Base-by-base conservation (phyloP, 2,888 invertebrate genomes). In the Perizoma affinitatum region DNA sequence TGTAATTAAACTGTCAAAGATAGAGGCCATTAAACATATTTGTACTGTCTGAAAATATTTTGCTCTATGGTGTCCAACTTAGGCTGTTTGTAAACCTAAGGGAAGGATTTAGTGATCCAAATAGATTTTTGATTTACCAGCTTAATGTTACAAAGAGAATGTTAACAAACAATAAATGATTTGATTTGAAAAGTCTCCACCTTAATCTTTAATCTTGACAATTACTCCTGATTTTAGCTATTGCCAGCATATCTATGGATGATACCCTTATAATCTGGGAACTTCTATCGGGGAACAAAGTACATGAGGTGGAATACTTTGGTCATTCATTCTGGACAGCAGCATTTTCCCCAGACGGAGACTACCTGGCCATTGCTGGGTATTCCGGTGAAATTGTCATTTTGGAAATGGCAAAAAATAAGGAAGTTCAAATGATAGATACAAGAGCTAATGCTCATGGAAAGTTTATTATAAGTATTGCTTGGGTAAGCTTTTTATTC, bases 301-400 rank as follows among this genome's bases (percentile, higher is more conserved):
- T 96, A 49, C 96, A 96, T 66, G 95, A 95, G 73, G 95, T 98
- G 56, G 96, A 97, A 76, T 96, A 96, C 40, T 97, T 97, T 0
- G 97, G 97, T 0, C 95, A 96, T 0, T 97, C 99, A 88, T 94
- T 97, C 38, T 99, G 99, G 99, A 97, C 97, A 0, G 95, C 98
- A 0, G 96, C 95, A 4, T 98, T 98, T 84, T 98, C 98, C 0
- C 98, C 98, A 0, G 97, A 98, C 80, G 96, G 97, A 63, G 95
- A 95, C 73, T 96, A 95, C 76, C 94, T 99, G 8, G 97, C 98
- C 10, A 96, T 98, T 4, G 98, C 98, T 0, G 96, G 97, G 67
- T 97, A 98, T 80, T 96, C 96, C 6, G 98, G 98, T 6, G 98
- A 98, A 91, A 96, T 99, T 61, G 95, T 43, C 7, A 34, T 97